Base-by-base conservation (phyloP, 2,888 invertebrate species). In the Drosophila emarginata region DNA sequence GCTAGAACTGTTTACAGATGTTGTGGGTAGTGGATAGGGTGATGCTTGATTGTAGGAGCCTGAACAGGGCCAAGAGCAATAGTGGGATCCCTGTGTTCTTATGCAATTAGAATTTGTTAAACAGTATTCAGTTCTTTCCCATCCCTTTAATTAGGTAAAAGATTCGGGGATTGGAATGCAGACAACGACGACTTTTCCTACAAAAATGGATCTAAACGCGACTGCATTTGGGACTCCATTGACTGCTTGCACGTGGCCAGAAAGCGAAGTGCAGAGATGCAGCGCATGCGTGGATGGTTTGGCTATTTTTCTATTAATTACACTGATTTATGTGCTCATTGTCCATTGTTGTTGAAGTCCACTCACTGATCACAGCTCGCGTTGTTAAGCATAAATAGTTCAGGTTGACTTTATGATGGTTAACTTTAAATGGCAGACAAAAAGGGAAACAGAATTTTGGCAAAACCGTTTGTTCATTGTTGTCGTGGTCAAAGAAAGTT, bases 291-390 rank as follows among this genome's bases (percentile, higher is more conserved):
- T 76, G 72, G 67, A 62, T 60, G 59, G 64, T 62, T 79, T 74
- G 75, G 79, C 84, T 80, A 82, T 79, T 77, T 79, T 81, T 80
- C 85, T 88, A 95, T 96, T 96, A 96, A 96, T 96, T 96, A 96
- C 96, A 95, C 95, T 96, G 96, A 96, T 96, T 96, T 96, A 96
- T 96, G 95, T 95, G 93, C 94, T 96, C 95, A 96, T 96, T 96
- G 96, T 96, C 94, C 96, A 95, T 96, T 96, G 96, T 96, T 95
- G 86, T 77, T 71, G 64, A 65, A 69, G 59, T 66, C 32, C 53
- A 32, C 76, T 72, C 23, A 37, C 26, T 63, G 45, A 50, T 14
- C 32, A 18, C 26, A 26, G 26, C 23, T 18, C 32, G 1, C 14
- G 36, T 21, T 52, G 40, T 18, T 45, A 11, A 45, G 18, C 40